These are phyloP conservation scores for Apeira syringaria DNA, from an alignment of 2,888 invertebrate species.

Conservation along the genomic window DNA sequence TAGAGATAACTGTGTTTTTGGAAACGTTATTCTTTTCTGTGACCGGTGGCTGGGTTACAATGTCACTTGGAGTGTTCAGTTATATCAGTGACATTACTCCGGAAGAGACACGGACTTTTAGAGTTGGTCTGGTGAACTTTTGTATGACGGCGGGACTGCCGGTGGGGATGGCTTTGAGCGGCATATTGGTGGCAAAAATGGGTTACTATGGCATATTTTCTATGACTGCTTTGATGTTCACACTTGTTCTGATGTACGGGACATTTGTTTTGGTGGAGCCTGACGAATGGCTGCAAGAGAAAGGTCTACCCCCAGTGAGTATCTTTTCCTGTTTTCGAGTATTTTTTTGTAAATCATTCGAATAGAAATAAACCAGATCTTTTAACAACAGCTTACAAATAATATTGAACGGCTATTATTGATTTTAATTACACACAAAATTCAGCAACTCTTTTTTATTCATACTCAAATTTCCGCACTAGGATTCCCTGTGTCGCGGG, in stretches of 20 bases:
- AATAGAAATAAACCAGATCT: too few species aligned
- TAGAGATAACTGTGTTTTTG: slow-evolving; percentile 77
- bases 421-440: too few species aligned
- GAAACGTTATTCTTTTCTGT: slow-evolving; percentile 80
- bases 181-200: slow-evolving; percentile 65
- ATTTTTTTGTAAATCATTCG: too few species aligned
- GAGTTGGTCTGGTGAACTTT: slow-evolving; percentile 85
- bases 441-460: too few species aligned
- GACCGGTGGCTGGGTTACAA: slow-evolving; percentile 82
- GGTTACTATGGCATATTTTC: slow-evolving; percentile 76
- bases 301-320: slow-evolving; percentile 66
- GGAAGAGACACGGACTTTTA: slow-evolving; percentile 81
- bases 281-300: slow-evolving; percentile 61
- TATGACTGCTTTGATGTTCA: slow-evolving; percentile 61
- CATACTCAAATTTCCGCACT: too few species aligned
- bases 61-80: slow-evolving; percentile 84
- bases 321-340: background rate
- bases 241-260: slow-evolving; percentile 88
- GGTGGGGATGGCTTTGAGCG: slow-evolving; percentile 81
- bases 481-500: too few species aligned
- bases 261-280: slow-evolving; percentile 87
- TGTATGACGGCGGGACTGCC: slow-evolving; percentile 84
- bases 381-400: too few species aligned
- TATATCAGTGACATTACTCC: slow-evolving; percentile 85
- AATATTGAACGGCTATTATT: too few species aligned